Conservation (phyloP, 2,113 vertebrate genomes). For the Oxyura jamaicensis region DNA sequence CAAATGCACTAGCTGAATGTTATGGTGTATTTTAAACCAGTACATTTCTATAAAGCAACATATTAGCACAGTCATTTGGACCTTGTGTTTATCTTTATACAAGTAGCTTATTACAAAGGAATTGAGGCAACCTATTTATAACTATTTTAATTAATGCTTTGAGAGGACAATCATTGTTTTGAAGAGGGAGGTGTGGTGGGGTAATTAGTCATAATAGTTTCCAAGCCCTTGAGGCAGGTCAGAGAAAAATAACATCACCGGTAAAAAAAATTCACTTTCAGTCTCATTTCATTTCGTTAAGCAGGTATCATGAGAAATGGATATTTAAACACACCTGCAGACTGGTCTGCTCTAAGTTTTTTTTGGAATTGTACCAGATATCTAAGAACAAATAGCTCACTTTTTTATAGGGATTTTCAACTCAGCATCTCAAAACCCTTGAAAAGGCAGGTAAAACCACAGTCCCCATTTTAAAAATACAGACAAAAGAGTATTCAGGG, state of each 20-base stretch:
- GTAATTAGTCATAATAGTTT: neutral
- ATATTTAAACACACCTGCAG: neutral
- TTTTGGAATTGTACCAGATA: neutral
- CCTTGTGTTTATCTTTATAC: neutral
- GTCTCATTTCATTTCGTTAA: neutral
- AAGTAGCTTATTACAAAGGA: neutral
- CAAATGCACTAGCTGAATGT: neutral
- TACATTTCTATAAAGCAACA: neutral
- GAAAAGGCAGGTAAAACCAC: neutral
- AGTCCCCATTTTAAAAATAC: neutral
- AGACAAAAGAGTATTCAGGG: neutral
- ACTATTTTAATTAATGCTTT: conserved; percentile 41
- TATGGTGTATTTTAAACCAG: neutral
- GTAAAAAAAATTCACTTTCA: neutral
- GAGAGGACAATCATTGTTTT: neutral
- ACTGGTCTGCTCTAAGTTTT: rapidly evolving
- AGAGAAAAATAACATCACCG: neutral
- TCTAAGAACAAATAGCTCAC: neutral
- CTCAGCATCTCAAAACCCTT: neutral
- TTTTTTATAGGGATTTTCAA: neutral
- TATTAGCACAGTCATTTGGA: neutral
- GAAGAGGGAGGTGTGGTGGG: neutral
- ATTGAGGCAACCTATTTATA: conserved; percentile 26
- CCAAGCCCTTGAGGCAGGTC: neutral
- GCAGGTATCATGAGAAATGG: neutral